These are phyloP conservation scores for Aphelenchoides fujianensis DNA, from an alignment of 1,140 invertebrate genomes.

Conservation along the genomic window DNA sequence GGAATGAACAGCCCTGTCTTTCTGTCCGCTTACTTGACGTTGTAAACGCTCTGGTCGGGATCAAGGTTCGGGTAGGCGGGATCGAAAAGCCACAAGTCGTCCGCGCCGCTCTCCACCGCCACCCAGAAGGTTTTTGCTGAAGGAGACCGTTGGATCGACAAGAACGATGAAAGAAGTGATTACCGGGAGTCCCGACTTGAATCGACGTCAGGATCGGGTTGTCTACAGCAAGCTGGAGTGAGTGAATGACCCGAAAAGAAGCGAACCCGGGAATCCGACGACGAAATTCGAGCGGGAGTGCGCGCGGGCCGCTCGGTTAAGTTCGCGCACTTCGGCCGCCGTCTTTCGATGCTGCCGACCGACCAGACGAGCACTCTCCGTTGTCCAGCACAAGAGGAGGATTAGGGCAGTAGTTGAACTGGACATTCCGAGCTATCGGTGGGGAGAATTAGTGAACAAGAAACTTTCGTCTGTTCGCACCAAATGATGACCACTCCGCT, in stretches of 20 bases:
- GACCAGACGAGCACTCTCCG: not conserved
- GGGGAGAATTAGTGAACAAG: not conserved
- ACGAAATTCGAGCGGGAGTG: not conserved
- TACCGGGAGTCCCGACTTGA: not conserved
- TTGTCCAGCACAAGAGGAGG: not conserved
- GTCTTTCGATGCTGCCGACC: not conserved
- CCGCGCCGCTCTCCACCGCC: not conserved
- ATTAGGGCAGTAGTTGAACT: not conserved
- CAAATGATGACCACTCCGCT: too few relatives aligned
- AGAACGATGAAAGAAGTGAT: not conserved
- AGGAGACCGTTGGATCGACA: not conserved
- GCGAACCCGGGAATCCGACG: not conserved
- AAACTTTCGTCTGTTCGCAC: not conserved
- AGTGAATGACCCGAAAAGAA: not conserved
- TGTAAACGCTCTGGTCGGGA: not conserved
- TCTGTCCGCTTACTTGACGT: not conserved
- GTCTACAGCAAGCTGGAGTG: not conserved
- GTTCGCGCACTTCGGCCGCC: not conserved
- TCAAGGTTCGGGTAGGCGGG: not conserved
- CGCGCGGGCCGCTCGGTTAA: not conserved
- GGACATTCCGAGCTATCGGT: not conserved
- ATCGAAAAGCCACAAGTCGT: not conserved
- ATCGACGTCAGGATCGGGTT: not conserved
- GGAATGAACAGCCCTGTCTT: not conserved
- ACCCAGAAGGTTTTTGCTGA: not conserved